A percentile compares a stretch with the other conserved stretches of the same genome.
Conservation (phyloP, 2,797 vertebrate species). For the Harpagifer antarcticus region DNA sequence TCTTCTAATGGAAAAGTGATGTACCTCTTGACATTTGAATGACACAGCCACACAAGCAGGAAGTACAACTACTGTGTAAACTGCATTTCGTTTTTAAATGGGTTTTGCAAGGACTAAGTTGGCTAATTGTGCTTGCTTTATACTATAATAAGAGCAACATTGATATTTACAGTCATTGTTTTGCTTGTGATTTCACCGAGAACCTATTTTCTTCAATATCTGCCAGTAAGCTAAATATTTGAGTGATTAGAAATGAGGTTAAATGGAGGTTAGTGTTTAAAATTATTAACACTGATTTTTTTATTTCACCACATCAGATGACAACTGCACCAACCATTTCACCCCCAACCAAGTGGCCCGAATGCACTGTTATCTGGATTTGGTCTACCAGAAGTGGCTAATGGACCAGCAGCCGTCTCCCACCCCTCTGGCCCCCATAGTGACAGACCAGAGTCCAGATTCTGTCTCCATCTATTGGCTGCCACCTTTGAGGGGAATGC, state of each 20-base stretch:
- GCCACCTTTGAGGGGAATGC: conserved; percentile 88
- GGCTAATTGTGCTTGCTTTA: background rate
- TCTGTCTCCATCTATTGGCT: conserved; percentile 94
- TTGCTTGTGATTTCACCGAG: conserved; percentile 3
- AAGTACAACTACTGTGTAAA: background rate
- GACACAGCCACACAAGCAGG: background rate
- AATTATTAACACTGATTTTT: conserved; percentile 5
- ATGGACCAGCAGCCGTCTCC: conserved; percentile 85
- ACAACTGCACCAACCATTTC: conserved; percentile 96
- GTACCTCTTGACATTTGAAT: background rate
- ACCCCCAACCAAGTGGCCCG: conserved; percentile 97
- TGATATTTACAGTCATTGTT: background rate
- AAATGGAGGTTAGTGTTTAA: background rate
- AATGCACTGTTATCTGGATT: conserved; percentile 97
- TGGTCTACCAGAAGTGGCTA: conserved; percentile 95
- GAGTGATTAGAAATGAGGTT: background rate
- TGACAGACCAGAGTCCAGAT: conserved; percentile 85
- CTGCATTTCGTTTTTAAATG: background rate
- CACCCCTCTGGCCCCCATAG: conserved; percentile 90
- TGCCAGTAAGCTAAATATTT: background rate
- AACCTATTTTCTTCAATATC: conserved; percentile 3
- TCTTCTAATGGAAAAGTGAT: background rate
- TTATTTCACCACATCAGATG: conserved; percentile 83
- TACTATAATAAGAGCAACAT: background rate
- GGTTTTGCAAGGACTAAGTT: background rate